Evolutionary conservation across 1,140 invertebrate species (phyloP), one percentile per base, ranked within the genome.

Genomic region (Phenacoccus solenopsis): DNA sequence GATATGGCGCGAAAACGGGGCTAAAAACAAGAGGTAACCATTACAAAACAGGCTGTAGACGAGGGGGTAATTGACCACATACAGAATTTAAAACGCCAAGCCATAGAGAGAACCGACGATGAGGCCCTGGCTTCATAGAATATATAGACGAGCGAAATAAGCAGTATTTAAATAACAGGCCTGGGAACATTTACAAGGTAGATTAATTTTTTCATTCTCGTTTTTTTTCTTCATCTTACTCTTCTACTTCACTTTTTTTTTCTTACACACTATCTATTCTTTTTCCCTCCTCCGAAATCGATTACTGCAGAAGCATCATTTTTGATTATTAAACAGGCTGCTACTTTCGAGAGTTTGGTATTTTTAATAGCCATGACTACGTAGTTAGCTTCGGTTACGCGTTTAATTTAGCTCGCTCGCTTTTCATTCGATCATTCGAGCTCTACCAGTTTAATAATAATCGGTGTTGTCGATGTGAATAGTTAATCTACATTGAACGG

Each of bases 151-250:
- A 49, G 38, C 38, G 20, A 49, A 64, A 64, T 27, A 10, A 25
- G 59, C 59, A 20, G 59, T 64, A 64, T 64, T 25, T 64, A 64
- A 64, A 64, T 64, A 64, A 64, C 59, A 25, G 20, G 59, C 59
- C 21, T 64, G 59, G 59, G 59, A 64, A 64, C 25, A 64, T 64
- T 64, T 64, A 64, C 59, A 64, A 64, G 59, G 59, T 64, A 64
- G 25, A 64, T 64, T 64, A 64, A 64, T 64, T 64, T 64, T 64
- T 64, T 64, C 16, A 25, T 64, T 27, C 25, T 64, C 21, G 59
- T 64, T 5, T 10, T 64, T 64, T 64, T 64, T 59, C 25, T 64
- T 64, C 25, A 25, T 25, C 25, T 64, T n/a, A n/a, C n/a, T n/a
- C n/a, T n/a, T n/a, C n/a, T n/a, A n/a, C n/a, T n/a, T n/a, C n/a